Conservation (phyloP, 2,888 invertebrate genomes). For the Nomada flava region DNA sequence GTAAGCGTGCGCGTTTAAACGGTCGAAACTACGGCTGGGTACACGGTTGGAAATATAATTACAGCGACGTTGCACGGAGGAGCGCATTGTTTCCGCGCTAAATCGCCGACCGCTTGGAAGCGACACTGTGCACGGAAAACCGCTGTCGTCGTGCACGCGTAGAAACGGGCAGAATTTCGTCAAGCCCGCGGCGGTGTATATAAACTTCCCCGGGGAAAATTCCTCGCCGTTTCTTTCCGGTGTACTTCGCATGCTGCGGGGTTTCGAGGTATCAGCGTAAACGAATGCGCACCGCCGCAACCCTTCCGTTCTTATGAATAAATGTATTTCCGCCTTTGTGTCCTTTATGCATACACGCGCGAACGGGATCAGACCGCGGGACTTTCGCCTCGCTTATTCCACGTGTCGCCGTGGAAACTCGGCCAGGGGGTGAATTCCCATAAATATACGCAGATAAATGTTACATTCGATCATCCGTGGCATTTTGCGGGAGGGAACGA, state of each 20-base stretch:
- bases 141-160: conserved; percentile 18
- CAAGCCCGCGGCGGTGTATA: too few species aligned
- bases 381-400: conserved; percentile 42
- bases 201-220: neutral
- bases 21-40: conserved; percentile 5
- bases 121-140: conserved; percentile 17
- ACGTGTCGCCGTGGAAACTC: conserved; percentile 41
- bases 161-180: conserved; percentile 13
- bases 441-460: neutral
- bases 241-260: neutral
- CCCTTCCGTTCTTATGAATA: conserved; percentile 62
- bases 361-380: conserved; percentile 44
- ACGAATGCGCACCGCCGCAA: conserved; percentile 18
- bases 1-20: conserved; percentile 23
- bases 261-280: conserved; percentile 8
- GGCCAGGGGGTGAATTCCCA: conserved; percentile 31
- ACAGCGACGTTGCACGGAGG: neutral
- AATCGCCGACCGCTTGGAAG: conserved; percentile 46
- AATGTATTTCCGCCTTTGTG: conserved; percentile 63
- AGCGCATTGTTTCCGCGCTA: conserved; percentile 40
- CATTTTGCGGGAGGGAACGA: neutral
- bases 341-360: conserved; percentile 59
- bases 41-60: conserved; percentile 51
- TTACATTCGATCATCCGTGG: conserved; percentile 9
- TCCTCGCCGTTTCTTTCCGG: neutral